Percentiles rank a stretch among this genome's conserved stretches.
Evolutionary conservation across 2,113 vertebrate genomes (phyloP).

Genomic region (Ardeotis arabs): DNA sequence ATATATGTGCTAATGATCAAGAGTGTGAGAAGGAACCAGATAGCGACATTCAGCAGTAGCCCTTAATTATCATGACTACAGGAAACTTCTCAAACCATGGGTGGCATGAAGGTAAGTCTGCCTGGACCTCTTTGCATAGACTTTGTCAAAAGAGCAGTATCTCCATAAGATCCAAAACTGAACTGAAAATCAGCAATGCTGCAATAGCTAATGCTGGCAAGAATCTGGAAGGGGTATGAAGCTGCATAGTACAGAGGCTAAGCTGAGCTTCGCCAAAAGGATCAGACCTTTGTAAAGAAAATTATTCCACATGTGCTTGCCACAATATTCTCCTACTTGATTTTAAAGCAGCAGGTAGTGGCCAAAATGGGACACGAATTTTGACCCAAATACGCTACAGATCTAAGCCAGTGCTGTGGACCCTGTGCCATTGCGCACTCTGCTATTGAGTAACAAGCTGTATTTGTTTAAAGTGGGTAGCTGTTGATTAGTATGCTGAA

Average conservation of each 20-base stretch:
- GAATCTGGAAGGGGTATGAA: neutral
- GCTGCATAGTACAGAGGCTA: accelerated
- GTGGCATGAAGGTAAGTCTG: neutral
- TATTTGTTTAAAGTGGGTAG: neutral
- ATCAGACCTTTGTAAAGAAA: neutral
- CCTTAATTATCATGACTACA: neutral
- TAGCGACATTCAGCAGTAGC: neutral
- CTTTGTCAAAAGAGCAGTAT: neutral
- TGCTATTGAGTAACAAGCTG: neutral
- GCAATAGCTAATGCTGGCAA: neutral
- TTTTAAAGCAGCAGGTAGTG: neutral
- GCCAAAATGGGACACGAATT: neutral
- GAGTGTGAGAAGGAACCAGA: neutral
- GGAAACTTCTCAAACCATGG: neutral
- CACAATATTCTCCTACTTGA: neutral
- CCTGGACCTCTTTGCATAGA: neutral
- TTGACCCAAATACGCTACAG: accelerated
- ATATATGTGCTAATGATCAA: neutral
- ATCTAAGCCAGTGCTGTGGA: neutral
- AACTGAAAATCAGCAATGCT: neutral
- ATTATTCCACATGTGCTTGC: neutral
- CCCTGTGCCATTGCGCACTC: neutral
- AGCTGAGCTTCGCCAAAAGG: neutral
- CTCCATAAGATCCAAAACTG: neutral
- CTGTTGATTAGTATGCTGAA: neutral